These are phyloP conservation scores for Spilarctia lutea DNA, from an alignment of 2,888 invertebrate species.

Conservation along the genomic window DNA sequence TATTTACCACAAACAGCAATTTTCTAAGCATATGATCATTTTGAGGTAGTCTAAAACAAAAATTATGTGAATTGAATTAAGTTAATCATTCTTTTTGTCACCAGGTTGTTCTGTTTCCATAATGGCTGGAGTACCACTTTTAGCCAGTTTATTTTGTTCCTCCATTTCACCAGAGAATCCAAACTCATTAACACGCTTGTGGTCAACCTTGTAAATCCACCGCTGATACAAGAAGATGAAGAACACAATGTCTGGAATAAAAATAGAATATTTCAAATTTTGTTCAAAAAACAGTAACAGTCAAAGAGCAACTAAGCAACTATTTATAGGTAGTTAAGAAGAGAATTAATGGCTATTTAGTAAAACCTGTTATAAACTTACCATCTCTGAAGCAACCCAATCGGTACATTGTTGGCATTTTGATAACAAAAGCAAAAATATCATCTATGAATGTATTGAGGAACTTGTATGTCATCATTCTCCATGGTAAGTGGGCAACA, in stretches of 20 bases:
- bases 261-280: not conserved
- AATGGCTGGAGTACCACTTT: conserved; percentile 71
- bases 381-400: conserved; percentile 99
- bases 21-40: conserved; percentile 25
- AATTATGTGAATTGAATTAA: conserved; percentile 33
- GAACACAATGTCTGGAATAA: conserved; percentile 96
- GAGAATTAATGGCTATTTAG: not conserved
- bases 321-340: not conserved
- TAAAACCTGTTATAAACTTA: conserved; percentile 63
- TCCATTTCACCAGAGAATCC: conserved; percentile 98
- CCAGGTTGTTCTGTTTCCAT: conserved; percentile 64
- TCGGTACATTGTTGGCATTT: conserved; percentile 99
- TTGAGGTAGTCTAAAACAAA: conserved; percentile 33
- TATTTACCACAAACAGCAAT: conserved; percentile 17
- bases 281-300: not conserved
- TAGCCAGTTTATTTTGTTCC: conserved; percentile 79
- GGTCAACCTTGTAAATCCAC: conserved; percentile 99
- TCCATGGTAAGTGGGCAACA: conserved; percentile 99
- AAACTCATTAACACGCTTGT: conserved; percentile 97
- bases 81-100: conserved; percentile 83
- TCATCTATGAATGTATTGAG: conserved; percentile 99
- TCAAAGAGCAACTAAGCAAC: no score
- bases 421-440: conserved; percentile 99
- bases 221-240: conserved; percentile 99
- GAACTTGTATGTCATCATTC: conserved; percentile 99